Evolutionary conservation across 53 echinoderm and acorn worm genomes (phyloP).

Genomic region (Stichopus horrens): DNA sequence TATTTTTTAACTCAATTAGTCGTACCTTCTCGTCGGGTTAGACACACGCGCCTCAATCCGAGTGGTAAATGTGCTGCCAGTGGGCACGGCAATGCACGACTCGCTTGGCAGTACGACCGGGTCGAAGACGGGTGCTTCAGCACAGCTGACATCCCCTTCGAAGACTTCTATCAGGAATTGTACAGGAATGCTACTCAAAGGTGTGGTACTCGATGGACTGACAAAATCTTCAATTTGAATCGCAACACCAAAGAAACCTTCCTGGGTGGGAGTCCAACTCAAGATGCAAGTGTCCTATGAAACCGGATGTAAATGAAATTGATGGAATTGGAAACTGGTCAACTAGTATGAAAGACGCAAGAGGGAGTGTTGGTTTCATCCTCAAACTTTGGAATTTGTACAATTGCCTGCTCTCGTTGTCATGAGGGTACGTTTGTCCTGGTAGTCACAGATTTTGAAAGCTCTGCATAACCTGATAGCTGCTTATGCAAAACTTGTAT

Average conservation of each 20-base stretch:
- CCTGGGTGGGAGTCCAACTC: slow-evolving; percentile 9
- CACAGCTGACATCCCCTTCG: background rate
- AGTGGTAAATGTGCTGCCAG: slow-evolving; percentile 21
- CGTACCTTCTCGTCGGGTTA: slow-evolving; percentile 17
- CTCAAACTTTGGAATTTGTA: too few relatives aligned
- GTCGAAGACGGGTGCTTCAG: background rate
- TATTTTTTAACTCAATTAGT: background rate
- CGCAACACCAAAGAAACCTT: slow-evolving; percentile 25
- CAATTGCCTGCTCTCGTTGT: too few relatives aligned
- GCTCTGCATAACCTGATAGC: too few relatives aligned
- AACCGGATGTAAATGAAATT: background rate
- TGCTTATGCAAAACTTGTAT: too few relatives aligned
- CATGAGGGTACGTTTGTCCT: too few relatives aligned
- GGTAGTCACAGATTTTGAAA: too few relatives aligned
- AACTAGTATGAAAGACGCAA: too few relatives aligned
- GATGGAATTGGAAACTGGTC: too few relatives aligned
- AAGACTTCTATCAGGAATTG: slow-evolving; percentile 32
- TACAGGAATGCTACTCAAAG: slow-evolving; percentile 24
- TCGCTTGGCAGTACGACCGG: slow-evolving; percentile 3
- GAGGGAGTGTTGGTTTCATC: too few relatives aligned
- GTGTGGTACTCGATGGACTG: background rate
- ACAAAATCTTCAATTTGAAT: slow-evolving; percentile 35
- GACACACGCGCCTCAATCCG: slow-evolving; percentile 18
- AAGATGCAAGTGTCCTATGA: slow-evolving; percentile 4
- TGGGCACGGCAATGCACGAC: slow-evolving; percentile 29